Evolutionary conservation across 2,888 invertebrate species (phyloP).

Genomic region (Diloba caeruleocephala): DNA sequence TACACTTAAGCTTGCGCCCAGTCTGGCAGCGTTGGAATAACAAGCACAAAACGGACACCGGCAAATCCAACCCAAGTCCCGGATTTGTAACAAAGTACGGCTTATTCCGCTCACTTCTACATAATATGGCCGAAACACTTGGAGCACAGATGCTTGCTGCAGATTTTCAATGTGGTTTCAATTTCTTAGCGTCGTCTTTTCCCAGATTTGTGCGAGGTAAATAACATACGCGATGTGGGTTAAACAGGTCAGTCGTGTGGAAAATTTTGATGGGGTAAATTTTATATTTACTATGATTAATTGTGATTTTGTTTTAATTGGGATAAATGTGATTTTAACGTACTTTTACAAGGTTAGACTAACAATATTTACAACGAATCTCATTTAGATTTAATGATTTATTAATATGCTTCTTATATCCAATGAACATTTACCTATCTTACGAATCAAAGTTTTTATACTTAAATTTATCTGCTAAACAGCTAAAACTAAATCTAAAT

Average conservation of each 20-base stretch:
- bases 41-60: constrained; percentile 81
- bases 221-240: constrained; percentile 41
- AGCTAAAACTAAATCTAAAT: constrained; percentile 25
- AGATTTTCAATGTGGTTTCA: constrained; percentile 75
- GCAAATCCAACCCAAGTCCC: constrained; percentile 80
- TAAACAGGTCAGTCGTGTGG: constrained; percentile 29
- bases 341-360: too few relatives aligned
- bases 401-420: too few relatives aligned
- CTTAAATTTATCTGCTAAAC: background rate
- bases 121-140: constrained; percentile 77
- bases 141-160: constrained; percentile 72
- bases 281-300: constrained; percentile 36
- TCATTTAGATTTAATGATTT: too few relatives aligned
- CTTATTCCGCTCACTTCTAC: constrained; percentile 76
- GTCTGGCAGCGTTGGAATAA: constrained; percentile 75
- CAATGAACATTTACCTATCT: too few relatives aligned
- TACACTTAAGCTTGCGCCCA: constrained; percentile 65
- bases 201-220: constrained; percentile 48
- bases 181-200: constrained; percentile 63
- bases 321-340: background rate
- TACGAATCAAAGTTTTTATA: too few relatives aligned
- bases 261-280: constrained; percentile 32
- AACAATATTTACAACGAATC: too few relatives aligned
- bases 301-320: too few relatives aligned
- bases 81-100: constrained; percentile 85